A percentile compares a stretch with the other conserved stretches of the same genome.
These are phyloP conservation scores for Menura novaehollandiae DNA, from an alignment of 2,113 vertebrate genomes.

Conservation along the genomic window DNA sequence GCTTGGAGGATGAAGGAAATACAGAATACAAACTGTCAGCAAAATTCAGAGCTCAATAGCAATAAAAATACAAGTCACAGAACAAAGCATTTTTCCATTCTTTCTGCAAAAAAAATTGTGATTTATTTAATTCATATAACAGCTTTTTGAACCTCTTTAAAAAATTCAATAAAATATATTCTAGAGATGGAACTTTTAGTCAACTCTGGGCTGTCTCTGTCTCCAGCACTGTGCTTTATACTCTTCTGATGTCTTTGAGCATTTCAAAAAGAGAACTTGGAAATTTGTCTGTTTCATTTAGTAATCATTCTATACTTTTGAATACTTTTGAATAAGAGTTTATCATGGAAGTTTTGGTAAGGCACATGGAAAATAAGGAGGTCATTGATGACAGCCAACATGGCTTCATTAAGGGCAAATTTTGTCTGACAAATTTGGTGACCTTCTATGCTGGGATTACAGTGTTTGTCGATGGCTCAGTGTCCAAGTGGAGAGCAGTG, in stretches of 20 bases:
- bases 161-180: not conserved
- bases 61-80: not conserved
- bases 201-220: not conserved
- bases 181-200: not conserved
- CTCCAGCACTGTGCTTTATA: not conserved
- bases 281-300: conserved; percentile 11
- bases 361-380: not conserved
- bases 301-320: not conserved
- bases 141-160: not conserved
- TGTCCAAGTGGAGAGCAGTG: not conserved
- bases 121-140: not conserved
- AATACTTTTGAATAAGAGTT: not conserved
- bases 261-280: not conserved
- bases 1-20: not conserved
- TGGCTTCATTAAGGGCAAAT: not conserved
- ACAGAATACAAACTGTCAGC: not conserved
- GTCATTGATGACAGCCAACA: not conserved
- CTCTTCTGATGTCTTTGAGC: not conserved
- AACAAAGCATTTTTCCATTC: not conserved
- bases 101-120: not conserved
- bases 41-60: not conserved
- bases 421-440: not conserved
- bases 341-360: not conserved
- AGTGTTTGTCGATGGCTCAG: not conserved
- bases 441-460: not conserved